Conservation (phyloP, 2,888 invertebrate species). For the Lasioglossum oenotherae region DNA sequence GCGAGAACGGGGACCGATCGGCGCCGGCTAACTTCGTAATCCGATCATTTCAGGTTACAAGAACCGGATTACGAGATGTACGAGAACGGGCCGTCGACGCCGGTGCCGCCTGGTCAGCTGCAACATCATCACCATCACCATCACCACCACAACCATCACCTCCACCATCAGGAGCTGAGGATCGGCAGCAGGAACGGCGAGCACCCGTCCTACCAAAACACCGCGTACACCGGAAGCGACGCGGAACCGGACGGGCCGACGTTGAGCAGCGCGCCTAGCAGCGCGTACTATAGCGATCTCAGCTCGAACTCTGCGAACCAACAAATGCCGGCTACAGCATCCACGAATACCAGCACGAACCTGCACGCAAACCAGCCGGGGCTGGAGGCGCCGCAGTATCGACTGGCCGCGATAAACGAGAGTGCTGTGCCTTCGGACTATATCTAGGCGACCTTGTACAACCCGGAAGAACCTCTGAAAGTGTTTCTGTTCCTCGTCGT, state of each 20-base stretch:
- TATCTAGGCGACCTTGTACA: slow-evolving; percentile 70
- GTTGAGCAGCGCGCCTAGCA: slow-evolving; percentile 87
- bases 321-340: slow-evolving; percentile 67
- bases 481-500: not conserved
- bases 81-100: slow-evolving; percentile 81
- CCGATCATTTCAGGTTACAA: slow-evolving; percentile 77
- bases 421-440: slow-evolving; percentile 81
- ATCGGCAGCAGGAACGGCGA: slow-evolving; percentile 73
- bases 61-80: slow-evolving; percentile 84
- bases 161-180: slow-evolving; percentile 73
- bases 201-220: slow-evolving; percentile 89
- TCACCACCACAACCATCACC: slow-evolving; percentile 77
- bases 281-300: slow-evolving; percentile 90
- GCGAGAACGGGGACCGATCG: slow-evolving; percentile 8
- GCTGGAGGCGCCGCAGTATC: slow-evolving; percentile 76
- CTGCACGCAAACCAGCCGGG: slow-evolving; percentile 71
- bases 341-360: slow-evolving; percentile 61
- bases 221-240: slow-evolving; percentile 87
- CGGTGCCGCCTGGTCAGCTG: slow-evolving; percentile 75
- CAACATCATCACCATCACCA: slow-evolving; percentile 74
- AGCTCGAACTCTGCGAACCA: slow-evolving; percentile 82
- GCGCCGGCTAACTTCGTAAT: slow-evolving; percentile 21
- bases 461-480: not conserved
- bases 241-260: slow-evolving; percentile 86
- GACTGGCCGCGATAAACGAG: slow-evolving; percentile 83